Evolutionary conservation across 2,797 vertebrate species (phyloP), one percentile per base, ranked within the genome.

Genomic region (Coreius guichenoti): DNA sequence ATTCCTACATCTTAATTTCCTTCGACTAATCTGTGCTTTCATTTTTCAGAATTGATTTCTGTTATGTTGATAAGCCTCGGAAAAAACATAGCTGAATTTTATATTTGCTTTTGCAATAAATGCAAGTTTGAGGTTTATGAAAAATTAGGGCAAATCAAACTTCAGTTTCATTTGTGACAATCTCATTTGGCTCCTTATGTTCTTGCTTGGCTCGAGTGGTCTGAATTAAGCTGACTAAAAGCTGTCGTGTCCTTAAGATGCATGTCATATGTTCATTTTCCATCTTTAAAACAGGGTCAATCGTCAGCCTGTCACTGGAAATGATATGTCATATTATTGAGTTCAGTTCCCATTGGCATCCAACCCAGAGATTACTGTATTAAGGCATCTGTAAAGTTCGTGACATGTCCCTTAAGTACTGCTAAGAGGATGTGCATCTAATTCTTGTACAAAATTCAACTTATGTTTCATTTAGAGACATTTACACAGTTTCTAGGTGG

Each of bases 251-350:
- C 85, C 89, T 86, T 86, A 88, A 81, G 78, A 90, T 86, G 85
- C 87, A 81, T 91, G 84, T 91, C 88, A 89, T 63, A 80, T 51
- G 49, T 85, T 83, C 58, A 88, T 87, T 86, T 87, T 79, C 68
- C 86, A 86, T 87, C 81, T 87, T 72, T 85, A 36, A 90, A 90
- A 88, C 87, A 86, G 80, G 90, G 89, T 89, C 88, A 90, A 82
- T 83, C 85, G 39, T 87, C 84, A 87, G 88, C 72, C 83, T 86
- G 84, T 86, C 86, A 87, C 36, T 86, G 77, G 72, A 86, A 86
- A 80, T 39, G 77, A 88, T 85, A 89, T 83, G 84, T 82, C 74
- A 84, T 86, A 77, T 86, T 87, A 87, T 86, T 86, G 78, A 82
- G 87, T 88, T 87, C 47, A 86, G 76, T 83, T 70, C 81, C 68